phyloP scores from a whole-genome alignment of 2,113 vertebrate genomes.

The Pica pica region DNA sequence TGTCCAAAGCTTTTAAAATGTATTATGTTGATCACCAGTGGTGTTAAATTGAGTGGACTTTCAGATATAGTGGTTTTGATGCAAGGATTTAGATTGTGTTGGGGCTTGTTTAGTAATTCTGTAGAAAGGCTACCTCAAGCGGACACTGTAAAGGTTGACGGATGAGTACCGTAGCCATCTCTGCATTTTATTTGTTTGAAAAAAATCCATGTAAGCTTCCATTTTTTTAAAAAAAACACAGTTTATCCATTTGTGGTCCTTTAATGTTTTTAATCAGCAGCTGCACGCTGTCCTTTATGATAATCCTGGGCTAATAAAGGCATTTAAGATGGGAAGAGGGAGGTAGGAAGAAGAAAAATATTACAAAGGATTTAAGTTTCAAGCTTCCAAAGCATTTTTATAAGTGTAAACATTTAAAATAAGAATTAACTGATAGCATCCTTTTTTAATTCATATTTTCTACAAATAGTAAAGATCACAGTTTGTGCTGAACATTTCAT shows the following conservation, averaged over 20 bases:
- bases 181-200: slow-evolving; percentile 55
- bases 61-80: slow-evolving; percentile 36
- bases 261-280: slow-evolving; percentile 46
- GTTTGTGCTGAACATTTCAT: slow-evolving; percentile 74
- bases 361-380: slow-evolving; percentile 65
- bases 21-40: slow-evolving; percentile 52
- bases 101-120: slow-evolving; percentile 64
- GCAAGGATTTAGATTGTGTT: slow-evolving; percentile 58
- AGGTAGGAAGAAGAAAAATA: slow-evolving; percentile 52
- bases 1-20: slow-evolving; percentile 63
- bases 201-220: slow-evolving; percentile 53
- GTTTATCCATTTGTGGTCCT: slow-evolving; percentile 40
- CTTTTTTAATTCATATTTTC: slow-evolving; percentile 75
- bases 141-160: slow-evolving; percentile 56
- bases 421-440: slow-evolving; percentile 71
- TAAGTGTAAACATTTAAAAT: slow-evolving; percentile 77
- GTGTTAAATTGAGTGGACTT: slow-evolving; percentile 64
- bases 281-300: slow-evolving; percentile 57
- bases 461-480: slow-evolving; percentile 71
- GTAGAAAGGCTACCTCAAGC: slow-evolving; percentile 75
- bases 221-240: not conserved
- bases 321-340: slow-evolving; percentile 59
- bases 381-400: slow-evolving; percentile 79
- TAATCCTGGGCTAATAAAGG: slow-evolving; percentile 60
- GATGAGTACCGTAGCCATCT: slow-evolving; percentile 64